Conservation (phyloP, 2,113 vertebrate genomes). For the Scartelaos histophorus region DNA sequence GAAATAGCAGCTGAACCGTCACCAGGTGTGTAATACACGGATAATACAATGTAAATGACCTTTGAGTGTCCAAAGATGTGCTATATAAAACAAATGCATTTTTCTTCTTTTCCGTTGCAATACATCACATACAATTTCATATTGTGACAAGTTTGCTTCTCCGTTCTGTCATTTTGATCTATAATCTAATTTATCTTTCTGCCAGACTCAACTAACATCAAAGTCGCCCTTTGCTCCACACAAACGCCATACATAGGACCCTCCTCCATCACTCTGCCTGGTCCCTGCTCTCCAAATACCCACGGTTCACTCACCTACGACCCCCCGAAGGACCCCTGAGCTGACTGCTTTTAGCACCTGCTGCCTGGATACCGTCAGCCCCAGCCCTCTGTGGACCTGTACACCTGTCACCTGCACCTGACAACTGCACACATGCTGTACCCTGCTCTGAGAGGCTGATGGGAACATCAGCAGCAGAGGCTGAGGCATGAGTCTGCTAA, state of each 20-base stretch:
- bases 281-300: slow-evolving; percentile 6
- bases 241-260: neutral
- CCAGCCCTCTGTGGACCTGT: neutral
- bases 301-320: neutral
- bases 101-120: neutral
- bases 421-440: neutral
- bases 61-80: too few relatives aligned
- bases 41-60: too few relatives aligned
- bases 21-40: too few relatives aligned
- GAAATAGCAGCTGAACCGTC: too few relatives aligned
- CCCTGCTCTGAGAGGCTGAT: neutral
- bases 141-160: neutral
- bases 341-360: slow-evolving; percentile 7
- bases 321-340: neutral
- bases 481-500: neutral
- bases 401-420: neutral
- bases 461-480: neutral
- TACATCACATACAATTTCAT: neutral
- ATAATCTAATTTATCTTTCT: neutral
- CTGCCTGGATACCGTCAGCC: neutral
- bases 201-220: slow-evolving; percentile 2
- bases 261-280: neutral
- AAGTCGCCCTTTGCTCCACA: neutral
- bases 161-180: neutral
- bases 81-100: neutral